Percentiles rank a stretch among this genome's conserved stretches.
phyloP scores from a whole-genome alignment of 2,797 vertebrate genomes.

The Simalia tracyae region DNA sequence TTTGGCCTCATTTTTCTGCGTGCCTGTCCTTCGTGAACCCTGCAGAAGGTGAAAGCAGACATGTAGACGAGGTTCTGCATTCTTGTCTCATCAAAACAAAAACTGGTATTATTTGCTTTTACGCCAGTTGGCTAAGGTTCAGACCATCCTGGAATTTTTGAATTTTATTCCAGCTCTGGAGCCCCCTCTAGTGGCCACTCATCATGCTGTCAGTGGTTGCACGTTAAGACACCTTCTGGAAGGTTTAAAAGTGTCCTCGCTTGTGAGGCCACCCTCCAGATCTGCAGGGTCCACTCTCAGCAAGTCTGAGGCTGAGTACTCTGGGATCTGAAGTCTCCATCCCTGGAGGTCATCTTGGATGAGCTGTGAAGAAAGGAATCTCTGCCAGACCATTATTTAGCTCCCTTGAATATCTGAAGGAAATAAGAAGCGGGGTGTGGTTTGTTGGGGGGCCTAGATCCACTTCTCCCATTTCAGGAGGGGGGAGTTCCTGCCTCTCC shows the following conservation, averaged over 20 bases:
- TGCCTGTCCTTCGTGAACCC: background rate
- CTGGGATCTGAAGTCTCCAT: too few species aligned
- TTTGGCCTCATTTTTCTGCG: background rate
- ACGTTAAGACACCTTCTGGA: background rate
- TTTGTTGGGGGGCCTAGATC: background rate
- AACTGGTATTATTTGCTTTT: background rate
- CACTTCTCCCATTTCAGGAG: background rate
- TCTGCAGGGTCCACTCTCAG: too few species aligned
- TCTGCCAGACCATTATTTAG: too few species aligned
- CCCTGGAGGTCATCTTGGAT: too few species aligned
- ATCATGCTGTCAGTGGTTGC: too few species aligned
- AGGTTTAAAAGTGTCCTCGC: background rate
- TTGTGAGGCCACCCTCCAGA: background rate
- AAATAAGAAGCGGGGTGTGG: too few species aligned
- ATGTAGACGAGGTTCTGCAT: background rate
- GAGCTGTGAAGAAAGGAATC: too few species aligned
- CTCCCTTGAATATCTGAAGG: background rate
- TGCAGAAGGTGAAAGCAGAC: background rate
- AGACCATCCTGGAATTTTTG: background rate
- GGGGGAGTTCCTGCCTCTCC: background rate
- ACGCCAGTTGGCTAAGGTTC: background rate
- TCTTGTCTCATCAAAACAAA: background rate
- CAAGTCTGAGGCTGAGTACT: too few species aligned
- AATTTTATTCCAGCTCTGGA: background rate
- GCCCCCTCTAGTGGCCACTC: slow-evolving; percentile 4